Evolutionary conservation across 2,113 vertebrate species (phyloP).

Genomic region (Gobius niger): DNA sequence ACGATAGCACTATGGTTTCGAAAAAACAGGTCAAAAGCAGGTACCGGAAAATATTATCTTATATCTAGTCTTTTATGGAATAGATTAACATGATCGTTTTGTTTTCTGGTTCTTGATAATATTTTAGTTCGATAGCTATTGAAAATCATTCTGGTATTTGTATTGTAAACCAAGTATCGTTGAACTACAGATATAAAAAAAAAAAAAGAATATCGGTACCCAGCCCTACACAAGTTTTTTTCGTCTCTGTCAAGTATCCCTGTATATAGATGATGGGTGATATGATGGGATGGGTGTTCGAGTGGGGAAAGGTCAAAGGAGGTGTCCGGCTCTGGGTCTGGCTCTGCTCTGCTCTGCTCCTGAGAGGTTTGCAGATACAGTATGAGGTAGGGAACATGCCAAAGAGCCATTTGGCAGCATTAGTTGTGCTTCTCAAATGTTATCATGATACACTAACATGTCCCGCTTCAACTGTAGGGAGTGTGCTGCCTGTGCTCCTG

Average conservation of each 20-base stretch:
- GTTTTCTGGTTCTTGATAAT: no score
- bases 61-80: no score
- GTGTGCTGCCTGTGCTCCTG: background rate
- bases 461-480: slow-evolving; percentile 13
- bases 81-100: no score
- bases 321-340: slow-evolving; percentile 31
- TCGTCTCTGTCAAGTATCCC: background rate
- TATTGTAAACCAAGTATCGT: no score
- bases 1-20: no score
- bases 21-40: no score
- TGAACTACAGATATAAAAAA: no score
- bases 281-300: slow-evolving; percentile 20
- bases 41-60: no score
- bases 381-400: slow-evolving; percentile 12
- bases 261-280: background rate
- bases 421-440: background rate
- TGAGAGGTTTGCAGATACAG: slow-evolving; percentile 26
- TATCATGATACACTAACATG: slow-evolving; percentile 4
- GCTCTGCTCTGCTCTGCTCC: background rate
- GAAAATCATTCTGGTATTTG: no score
- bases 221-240: no score
- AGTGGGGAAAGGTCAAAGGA: slow-evolving; percentile 28
- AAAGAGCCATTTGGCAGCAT: slow-evolving; percentile 2
- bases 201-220: no score
- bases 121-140: no score